These are phyloP conservation scores for Trisateles emortualis DNA, from an alignment of 2,888 invertebrate genomes.

Conservation along the genomic window DNA sequence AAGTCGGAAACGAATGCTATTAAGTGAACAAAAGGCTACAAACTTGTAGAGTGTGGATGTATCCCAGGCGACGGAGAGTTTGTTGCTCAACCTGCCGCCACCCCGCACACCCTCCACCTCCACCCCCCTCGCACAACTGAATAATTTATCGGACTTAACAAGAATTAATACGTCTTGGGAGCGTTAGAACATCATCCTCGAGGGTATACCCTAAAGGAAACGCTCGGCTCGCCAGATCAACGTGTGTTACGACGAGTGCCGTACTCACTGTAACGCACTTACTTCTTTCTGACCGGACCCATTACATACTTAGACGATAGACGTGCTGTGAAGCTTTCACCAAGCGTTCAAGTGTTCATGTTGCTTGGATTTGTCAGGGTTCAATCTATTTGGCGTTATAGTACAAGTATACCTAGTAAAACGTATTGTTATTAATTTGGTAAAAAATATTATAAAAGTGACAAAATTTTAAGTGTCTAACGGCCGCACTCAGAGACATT, in stretches of 20 bases:
- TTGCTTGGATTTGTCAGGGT: neutral
- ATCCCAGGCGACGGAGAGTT: slow-evolving; percentile 27
- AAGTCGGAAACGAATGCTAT: slow-evolving; percentile 54
- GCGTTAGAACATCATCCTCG: slow-evolving; percentile 66
- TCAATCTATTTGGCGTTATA: no score
- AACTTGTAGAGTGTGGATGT: slow-evolving; percentile 43
- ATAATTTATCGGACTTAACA: slow-evolving; percentile 78
- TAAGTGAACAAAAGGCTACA: slow-evolving; percentile 54
- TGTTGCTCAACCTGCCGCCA: slow-evolving; percentile 36
- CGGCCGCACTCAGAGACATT: no score
- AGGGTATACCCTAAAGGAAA: slow-evolving; percentile 25
- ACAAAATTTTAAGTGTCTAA: no score
- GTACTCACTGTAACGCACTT: neutral
- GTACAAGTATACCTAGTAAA: no score
- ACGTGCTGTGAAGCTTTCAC: no score
- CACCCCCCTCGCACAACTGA: slow-evolving; percentile 53
- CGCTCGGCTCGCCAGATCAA: slow-evolving; percentile 31
- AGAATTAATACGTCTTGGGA: slow-evolving; percentile 73
- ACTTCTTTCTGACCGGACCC: neutral
- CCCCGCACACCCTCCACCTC: neutral
- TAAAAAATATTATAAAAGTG: no score
- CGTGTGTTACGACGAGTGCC: slow-evolving; percentile 14
- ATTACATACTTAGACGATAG: neutral
- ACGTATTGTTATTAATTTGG: no score
- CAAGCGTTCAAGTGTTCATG: no score